Percentiles rank a stretch among this genome's conserved stretches.
These are phyloP conservation scores for Holothuria glaberrima DNA, from an alignment of 35 echinoderm and acorn worm species.

Conservation along the genomic window DNA sequence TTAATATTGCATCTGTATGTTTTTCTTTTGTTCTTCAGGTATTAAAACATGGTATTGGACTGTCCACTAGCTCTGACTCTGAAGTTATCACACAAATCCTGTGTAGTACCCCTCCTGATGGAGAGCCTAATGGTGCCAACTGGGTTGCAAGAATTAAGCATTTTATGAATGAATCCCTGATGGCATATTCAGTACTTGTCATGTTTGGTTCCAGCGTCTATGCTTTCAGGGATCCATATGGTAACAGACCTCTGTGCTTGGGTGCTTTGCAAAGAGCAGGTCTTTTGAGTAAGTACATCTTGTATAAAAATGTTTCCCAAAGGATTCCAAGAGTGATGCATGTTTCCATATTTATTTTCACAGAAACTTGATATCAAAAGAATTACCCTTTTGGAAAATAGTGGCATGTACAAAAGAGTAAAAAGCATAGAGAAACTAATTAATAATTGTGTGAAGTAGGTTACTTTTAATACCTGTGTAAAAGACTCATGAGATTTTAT, in stretches of 20 bases:
- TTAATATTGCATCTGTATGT: too few species aligned
- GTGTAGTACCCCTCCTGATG: constrained; percentile 75
- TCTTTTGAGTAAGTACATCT: constrained; percentile 52
- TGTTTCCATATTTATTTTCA: constrained; percentile 7
- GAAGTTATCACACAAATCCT: constrained; percentile 96
- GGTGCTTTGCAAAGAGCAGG: constrained; percentile 68
- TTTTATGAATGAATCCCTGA: constrained; percentile 84
- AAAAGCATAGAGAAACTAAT: neutral
- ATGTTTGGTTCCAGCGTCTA: constrained; percentile 86
- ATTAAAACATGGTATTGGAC: constrained; percentile 86
- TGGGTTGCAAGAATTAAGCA: constrained; percentile 91
- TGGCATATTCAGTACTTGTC: constrained; percentile 83
- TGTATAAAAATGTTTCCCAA: too few species aligned
- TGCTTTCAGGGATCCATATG: constrained; percentile 95
- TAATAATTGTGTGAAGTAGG: too few species aligned
- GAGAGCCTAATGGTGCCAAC: constrained; percentile 86
- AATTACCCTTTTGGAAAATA: neutral
- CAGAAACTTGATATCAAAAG: neutral
- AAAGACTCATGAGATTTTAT: too few species aligned
- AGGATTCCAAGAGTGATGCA: too few species aligned
- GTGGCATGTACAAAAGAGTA: neutral
- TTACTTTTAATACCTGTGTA: too few species aligned
- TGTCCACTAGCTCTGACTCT: constrained; percentile 86
- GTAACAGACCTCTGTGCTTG: constrained; percentile 95
- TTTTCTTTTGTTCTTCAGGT: constrained; percentile 76